Percentiles rank a stretch among this genome's conserved stretches.
These are phyloP conservation scores for Elaphurus davidianus DNA, from an alignment of 2,113 vertebrate genomes.

Conservation along the genomic window DNA sequence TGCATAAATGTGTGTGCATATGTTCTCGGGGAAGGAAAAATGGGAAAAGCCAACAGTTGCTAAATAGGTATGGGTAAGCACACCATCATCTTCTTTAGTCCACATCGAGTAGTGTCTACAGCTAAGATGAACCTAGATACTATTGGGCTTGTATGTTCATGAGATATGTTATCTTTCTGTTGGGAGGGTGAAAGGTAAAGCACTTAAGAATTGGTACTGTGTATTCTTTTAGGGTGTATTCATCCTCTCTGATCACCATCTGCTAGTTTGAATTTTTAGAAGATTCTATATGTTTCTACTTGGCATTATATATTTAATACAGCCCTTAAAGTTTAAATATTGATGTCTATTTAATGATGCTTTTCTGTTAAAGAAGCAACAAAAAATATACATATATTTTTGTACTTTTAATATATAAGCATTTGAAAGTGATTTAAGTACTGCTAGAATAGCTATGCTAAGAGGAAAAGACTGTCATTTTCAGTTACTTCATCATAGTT, in stretches of 20 bases:
- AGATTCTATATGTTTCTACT: background rate
- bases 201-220: background rate
- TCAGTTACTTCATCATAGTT: conserved; percentile 7
- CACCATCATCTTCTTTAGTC: background rate
- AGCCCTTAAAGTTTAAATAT: background rate
- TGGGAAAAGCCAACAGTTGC: background rate
- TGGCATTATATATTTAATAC: background rate
- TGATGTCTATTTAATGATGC: background rate
- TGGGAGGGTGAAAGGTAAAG: background rate
- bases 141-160: background rate
- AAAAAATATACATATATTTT: background rate
- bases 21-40: background rate
- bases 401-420: conserved; percentile 5
- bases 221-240: background rate
- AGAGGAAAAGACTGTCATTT: conserved; percentile 30
- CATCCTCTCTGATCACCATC: conserved; percentile 18
- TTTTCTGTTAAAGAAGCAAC: conserved; percentile 17
- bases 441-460: background rate
- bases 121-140: conserved; percentile 18
- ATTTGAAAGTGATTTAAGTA: conserved; percentile 32
- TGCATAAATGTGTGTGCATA: background rate
- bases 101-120: background rate
- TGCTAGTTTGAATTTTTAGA: conserved; percentile 28
- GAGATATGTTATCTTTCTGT: background rate
- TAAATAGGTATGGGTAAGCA: background rate